Conservation (phyloP, 2,888 invertebrate species). For the Melanophora roralis region DNA sequence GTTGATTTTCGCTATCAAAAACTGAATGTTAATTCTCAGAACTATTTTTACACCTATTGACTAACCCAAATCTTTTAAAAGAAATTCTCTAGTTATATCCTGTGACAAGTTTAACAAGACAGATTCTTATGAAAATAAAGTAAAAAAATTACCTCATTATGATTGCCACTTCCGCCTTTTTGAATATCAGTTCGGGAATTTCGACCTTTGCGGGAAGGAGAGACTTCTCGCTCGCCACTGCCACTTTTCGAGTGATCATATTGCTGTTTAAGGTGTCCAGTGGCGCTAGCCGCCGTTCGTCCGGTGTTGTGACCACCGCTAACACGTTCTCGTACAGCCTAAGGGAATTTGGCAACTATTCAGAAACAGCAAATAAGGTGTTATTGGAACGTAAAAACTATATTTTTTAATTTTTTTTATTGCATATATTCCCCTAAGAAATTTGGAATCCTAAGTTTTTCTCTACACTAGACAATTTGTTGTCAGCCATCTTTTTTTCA, state of each 20-base stretch:
- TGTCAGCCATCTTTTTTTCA: slow-evolving; percentile 61
- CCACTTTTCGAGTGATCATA: slow-evolving; percentile 39
- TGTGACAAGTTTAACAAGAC: no score
- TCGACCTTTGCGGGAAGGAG: slow-evolving; percentile 17
- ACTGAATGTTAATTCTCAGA: no score
- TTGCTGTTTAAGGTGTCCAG: slow-evolving; percentile 22
- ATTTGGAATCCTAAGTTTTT: slow-evolving; percentile 35
- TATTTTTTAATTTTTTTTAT: slow-evolving; percentile 54
- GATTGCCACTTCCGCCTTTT: slow-evolving; percentile 25
- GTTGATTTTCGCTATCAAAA: no score
- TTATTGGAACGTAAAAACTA: slow-evolving; percentile 70
- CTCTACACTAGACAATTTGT: slow-evolving; percentile 52
- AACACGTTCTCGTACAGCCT: slow-evolving; percentile 70
- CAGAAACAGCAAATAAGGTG: slow-evolving; percentile 80
- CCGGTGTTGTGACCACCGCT: slow-evolving; percentile 10
- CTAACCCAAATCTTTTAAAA: no score
- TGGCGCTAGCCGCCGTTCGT: slow-evolving; percentile 12
- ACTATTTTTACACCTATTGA: no score
- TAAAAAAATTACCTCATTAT: slow-evolving; percentile 64
- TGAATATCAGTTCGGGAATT: slow-evolving; percentile 7
- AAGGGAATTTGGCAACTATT: slow-evolving; percentile 77
- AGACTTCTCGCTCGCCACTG: slow-evolving; percentile 36
- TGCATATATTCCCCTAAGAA: slow-evolving; percentile 50
- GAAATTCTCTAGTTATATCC: no score
- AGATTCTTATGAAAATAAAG: no score